Base-by-base conservation (phyloP, 2,797 vertebrate genomes). In the Macrochelys suwanniensis region DNA sequence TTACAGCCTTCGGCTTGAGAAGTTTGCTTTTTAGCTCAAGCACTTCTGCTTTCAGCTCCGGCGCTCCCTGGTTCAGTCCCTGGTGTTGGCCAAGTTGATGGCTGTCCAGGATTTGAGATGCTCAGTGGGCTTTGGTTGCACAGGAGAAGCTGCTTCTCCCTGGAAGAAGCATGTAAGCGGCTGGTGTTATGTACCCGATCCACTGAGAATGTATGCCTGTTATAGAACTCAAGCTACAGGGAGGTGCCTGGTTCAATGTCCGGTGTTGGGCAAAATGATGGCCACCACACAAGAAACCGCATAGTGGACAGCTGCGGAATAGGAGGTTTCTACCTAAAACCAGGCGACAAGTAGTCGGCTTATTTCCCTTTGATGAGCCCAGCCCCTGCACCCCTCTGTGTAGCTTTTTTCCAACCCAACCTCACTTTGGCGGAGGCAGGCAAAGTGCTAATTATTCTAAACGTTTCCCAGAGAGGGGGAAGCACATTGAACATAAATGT, bases 151-250 rank as follows among this genome's bases (percentile, higher is more conserved):
- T 85, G 54, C n/a, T 56, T 56, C 42, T 77, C 28, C 49, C 74
- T 13, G 33, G 28, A 74, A n/a, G 84, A n/a, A 57, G 42, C 1
- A 2, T 17, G 3, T 0, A 1, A 12, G 2, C 0, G 7, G 0
- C 16, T 5, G 3, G 47, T 26, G 6, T 54, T 7, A 2, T n/a
- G 17, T n/a, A n/a, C 61, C 8, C n/a, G 16, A n/a, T 65, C 61
- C 61, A n/a, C 33, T 17, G 31, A n/a, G 61, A n/a, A n/a, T 65
- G 33, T n/a, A 33, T 13, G 5, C 9, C 4, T 53, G 76, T 6
- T 21, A 49, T 45, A 83, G 84, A 0, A 0, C 4, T 45, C 4
- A 56, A 54, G 37, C 8, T 26, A 1, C 12, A 3, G 25, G 65
- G 78, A 9, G 47, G 45, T 88, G 47, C 61, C 59, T 57, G n/a